Evolutionary conservation across 2,797 vertebrate species (phyloP), one percentile per base, ranked within the genome.

Genomic region (Eulemur coronatus): DNA sequence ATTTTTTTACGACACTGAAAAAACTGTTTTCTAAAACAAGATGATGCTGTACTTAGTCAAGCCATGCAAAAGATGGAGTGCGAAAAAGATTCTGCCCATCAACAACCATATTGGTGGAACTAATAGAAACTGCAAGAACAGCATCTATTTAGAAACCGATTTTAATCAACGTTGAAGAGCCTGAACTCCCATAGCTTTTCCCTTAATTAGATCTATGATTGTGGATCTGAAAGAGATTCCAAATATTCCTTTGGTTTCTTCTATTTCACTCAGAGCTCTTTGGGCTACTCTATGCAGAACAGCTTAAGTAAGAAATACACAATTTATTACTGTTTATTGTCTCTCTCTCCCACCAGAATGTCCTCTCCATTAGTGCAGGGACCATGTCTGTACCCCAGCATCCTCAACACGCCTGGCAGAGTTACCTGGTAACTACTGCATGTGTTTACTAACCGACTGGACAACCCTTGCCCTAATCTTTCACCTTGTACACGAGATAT

Each of bases 61-160:
- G 75, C 93, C 48, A 76, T 67, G 69, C 92, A 73, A 76, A 86
- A 92, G 65, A 89, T 3, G 8, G 48, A 75, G 24, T 24, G 28
- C 33, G 43, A 43, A 88, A 80, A 72, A 76, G 70, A 79, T 70
- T 52, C 26, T 89, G 72, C 48, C 93, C 87, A 43, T 88, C 84
- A 43, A 86, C 3, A 84, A 84, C 69, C 72, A 33, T 14, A 52
- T 0, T 38, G 26, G 61, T 78, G 72, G 94, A 92, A 95, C 41
- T 61, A 84, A 95, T 33, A 1, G 2, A 95, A 90, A 89, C 43
- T 15, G 1, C 81, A 76, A 91, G 84, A 70, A 80, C 52, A 90
- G 48, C 50, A 87, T 76, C 80, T 90, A 75, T 87, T 80, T 78
- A 46, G 81, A 84, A 97, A 94, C 46, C 14, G 26, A 94, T 73